Conservation (phyloP, 2,888 invertebrate species). For the Cheilosia soror region DNA sequence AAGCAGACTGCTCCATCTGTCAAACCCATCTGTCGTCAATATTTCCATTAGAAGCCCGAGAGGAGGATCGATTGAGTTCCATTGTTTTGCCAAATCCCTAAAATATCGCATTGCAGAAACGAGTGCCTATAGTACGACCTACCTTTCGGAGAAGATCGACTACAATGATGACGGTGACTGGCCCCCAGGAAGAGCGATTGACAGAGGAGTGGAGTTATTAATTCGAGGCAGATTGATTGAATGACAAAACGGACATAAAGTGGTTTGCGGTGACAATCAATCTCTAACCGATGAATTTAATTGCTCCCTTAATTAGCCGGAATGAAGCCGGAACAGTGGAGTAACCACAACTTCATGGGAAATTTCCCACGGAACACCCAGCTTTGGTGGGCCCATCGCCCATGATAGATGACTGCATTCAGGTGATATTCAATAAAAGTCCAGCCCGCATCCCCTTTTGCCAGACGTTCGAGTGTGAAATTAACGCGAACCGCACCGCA, state of each 20-base stretch:
- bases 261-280: conserved; percentile 64
- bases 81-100: conserved; percentile 70
- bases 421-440: conserved; percentile 55
- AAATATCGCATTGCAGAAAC: conserved; percentile 37
- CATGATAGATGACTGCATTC: conserved; percentile 55
- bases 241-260: conserved; percentile 79
- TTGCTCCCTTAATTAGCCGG: conserved; percentile 61
- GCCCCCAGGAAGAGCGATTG: conserved; percentile 35
- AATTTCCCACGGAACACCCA: conserved; percentile 46
- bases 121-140: neutral
- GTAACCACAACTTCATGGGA: conserved; percentile 2
- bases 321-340: neutral
- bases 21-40: conserved; percentile 75
- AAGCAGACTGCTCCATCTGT: conserved; percentile 60
- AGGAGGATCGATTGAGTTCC: conserved; percentile 58
- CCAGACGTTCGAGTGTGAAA: conserved; percentile 62
- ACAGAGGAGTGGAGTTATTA: conserved; percentile 78
- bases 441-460: conserved; percentile 8
- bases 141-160: conserved; percentile 15
- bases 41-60: conserved; percentile 62
- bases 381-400: conserved; percentile 29
- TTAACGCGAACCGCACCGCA: conserved; percentile 65
- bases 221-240: conserved; percentile 80
- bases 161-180: conserved; percentile 29
- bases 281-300: conserved; percentile 65